A percentile compares a stretch with the other conserved stretches of the same genome.
Evolutionary conservation across 2,113 vertebrate species (phyloP).

Genomic region (Dascyllus trimaculatus): DNA sequence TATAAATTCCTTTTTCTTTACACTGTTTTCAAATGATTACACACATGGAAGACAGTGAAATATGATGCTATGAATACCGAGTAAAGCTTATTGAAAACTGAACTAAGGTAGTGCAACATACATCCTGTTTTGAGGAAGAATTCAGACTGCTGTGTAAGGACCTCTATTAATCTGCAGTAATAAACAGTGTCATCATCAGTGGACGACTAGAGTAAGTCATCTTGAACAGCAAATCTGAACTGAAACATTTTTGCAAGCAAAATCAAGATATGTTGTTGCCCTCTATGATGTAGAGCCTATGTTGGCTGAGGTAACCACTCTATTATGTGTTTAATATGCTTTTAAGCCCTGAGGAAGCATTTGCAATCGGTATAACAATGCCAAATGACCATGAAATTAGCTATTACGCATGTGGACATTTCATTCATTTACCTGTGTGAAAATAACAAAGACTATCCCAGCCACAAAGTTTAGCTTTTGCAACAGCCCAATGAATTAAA

Average conservation of each 20-base stretch:
- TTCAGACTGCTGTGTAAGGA: no score
- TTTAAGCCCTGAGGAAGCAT: not conserved
- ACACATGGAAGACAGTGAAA: no score
- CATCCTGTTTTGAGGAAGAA: no score
- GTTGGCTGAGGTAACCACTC: not conserved
- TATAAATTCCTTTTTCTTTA: no score
- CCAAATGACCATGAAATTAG: conserved; percentile 15
- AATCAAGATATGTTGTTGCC: not conserved
- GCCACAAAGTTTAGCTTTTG: not conserved
- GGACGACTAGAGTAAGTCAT: no score
- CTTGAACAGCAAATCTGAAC: no score
- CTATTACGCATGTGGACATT: conserved; percentile 9
- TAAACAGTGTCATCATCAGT: no score
- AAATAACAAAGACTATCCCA: not conserved
- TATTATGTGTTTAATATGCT: conserved; percentile 16
- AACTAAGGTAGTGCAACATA: no score
- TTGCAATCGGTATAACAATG: conserved; percentile 14
- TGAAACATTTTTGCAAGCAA: not conserved
- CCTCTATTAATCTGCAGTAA: no score
- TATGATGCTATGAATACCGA: no score
- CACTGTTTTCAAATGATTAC: no score
- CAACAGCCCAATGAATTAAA: not conserved
- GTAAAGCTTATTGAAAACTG: no score
- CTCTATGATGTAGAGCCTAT: not conserved
- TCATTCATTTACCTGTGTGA: not conserved